Evolutionary conservation across 1,140 invertebrate genomes (phyloP).

Genomic region (Temnothorax nylanderi): DNA sequence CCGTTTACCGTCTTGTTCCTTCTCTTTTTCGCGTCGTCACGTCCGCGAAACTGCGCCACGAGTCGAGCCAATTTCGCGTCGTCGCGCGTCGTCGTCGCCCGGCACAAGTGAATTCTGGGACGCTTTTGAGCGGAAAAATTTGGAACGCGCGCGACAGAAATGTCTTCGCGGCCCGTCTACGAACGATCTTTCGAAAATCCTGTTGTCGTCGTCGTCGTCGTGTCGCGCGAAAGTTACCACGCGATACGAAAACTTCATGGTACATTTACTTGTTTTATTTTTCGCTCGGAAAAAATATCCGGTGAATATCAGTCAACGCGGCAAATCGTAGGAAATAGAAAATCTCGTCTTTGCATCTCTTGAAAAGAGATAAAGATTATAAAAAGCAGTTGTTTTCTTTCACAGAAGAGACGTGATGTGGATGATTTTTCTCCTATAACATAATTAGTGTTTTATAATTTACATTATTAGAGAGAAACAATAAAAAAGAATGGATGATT

Average conservation of each 20-base stretch:
- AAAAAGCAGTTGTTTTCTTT: background rate
- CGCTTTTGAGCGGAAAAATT: constrained; percentile 54
- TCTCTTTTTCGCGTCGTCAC: constrained; percentile 50
- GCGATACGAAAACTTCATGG: background rate
- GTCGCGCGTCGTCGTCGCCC: constrained; percentile 37
- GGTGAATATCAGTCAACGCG: background rate
- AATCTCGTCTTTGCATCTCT: background rate
- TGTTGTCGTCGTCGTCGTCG: background rate
- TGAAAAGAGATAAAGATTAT: background rate
- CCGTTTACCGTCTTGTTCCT: constrained; percentile 35
- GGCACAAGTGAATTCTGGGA: constrained; percentile 47
- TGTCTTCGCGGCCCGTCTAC: constrained; percentile 20
- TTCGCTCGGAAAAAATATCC: background rate
- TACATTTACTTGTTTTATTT: background rate
- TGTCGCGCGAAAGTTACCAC: background rate
- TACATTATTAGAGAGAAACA: background rate
- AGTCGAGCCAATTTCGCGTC: constrained; percentile 50
- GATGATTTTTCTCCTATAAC: background rate
- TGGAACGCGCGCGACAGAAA: constrained; percentile 38
- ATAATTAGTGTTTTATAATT: background rate
- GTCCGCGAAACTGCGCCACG: constrained; percentile 49
- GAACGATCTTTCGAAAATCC: constrained; percentile 33
- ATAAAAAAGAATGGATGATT: background rate
- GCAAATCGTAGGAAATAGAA: background rate
- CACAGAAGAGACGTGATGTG: background rate